Conservation (phyloP, 2,888 invertebrate species). For the Cactoblastis cactorum region DNA sequence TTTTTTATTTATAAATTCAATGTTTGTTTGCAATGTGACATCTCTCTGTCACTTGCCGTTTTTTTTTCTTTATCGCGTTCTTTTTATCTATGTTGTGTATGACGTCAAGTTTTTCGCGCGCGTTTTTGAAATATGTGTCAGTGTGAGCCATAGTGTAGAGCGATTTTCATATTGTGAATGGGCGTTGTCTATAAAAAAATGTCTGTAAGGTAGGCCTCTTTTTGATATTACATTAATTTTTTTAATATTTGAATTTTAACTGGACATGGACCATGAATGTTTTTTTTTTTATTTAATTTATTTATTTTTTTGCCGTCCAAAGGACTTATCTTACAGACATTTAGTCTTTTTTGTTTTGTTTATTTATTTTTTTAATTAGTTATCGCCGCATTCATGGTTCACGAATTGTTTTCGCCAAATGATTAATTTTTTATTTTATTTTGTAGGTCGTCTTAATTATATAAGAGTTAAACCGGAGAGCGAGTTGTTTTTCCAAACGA, state of each 20-base stretch:
- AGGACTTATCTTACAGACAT: conserved; percentile 75
- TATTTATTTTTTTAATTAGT: conserved; percentile 29
- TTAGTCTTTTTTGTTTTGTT: conserved; percentile 40
- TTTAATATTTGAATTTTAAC: conserved; percentile 20
- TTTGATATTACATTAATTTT: conserved; percentile 33
- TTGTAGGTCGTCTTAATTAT: conserved; percentile 48
- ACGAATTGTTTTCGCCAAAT: conserved; percentile 20
- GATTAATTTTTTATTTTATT: too few species aligned
- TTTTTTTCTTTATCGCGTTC: conserved; percentile 21
- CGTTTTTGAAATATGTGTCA: conserved; percentile 16
- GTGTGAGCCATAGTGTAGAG: conserved; percentile 35
- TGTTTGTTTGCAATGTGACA: conserved; percentile 76
- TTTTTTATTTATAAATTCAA: conserved; percentile 42
- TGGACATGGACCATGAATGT: conserved; percentile 74
- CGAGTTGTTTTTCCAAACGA: conserved; percentile 64
- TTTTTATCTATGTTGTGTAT: conserved; percentile 11
- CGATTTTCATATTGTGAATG: conserved; percentile 73
- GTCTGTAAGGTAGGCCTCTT: conserved; percentile 79
- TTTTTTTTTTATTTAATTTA: conserved; percentile 27
- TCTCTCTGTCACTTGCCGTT: conserved; percentile 63
- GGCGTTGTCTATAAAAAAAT: conserved; percentile 64
- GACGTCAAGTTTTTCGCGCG: conserved; percentile 17
- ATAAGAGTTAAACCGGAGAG: conserved; percentile 68
- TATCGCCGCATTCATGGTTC: conserved; percentile 67
- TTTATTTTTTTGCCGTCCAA: conserved; percentile 24